phyloP scores from a whole-genome alignment of 2,113 vertebrate species.

The Coptodon bakossiorum region DNA sequence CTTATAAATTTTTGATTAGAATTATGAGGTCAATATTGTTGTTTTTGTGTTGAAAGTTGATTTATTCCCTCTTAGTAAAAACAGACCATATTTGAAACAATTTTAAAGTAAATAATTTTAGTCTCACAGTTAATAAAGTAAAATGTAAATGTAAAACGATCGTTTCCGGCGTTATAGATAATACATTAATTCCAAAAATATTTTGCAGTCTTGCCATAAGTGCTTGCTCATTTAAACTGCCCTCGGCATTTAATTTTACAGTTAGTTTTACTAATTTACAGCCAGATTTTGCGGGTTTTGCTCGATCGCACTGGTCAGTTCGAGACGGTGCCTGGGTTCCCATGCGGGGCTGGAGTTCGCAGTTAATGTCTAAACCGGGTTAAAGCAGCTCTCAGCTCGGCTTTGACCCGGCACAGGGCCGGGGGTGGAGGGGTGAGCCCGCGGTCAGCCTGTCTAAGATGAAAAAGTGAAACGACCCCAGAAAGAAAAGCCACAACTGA shows the following conservation, averaged over 20 bases:
- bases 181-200: neutral
- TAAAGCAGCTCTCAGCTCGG: slow-evolving; percentile 61
- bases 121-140: neutral
- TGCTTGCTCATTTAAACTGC: neutral
- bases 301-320: neutral
- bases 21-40: neutral
- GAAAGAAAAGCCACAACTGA: slow-evolving; percentile 62
- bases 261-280: neutral
- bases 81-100: neutral
- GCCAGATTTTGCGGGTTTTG: neutral
- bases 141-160: neutral
- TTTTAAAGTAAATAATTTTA: neutral
- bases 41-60: neutral
- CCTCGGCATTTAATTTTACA: neutral
- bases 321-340: slow-evolving; percentile 1
- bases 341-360: slow-evolving; percentile 44
- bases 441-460: slow-evolving; percentile 74
- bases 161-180: neutral
- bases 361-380: slow-evolving; percentile 71
- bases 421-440: slow-evolving; percentile 65
- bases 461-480: slow-evolving; percentile 72
- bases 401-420: slow-evolving; percentile 68
- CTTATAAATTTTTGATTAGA: neutral
- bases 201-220: neutral
- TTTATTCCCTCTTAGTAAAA: neutral